Evolutionary conservation across 1,140 invertebrate species (phyloP).

Genomic region (Calliphora vicina): DNA sequence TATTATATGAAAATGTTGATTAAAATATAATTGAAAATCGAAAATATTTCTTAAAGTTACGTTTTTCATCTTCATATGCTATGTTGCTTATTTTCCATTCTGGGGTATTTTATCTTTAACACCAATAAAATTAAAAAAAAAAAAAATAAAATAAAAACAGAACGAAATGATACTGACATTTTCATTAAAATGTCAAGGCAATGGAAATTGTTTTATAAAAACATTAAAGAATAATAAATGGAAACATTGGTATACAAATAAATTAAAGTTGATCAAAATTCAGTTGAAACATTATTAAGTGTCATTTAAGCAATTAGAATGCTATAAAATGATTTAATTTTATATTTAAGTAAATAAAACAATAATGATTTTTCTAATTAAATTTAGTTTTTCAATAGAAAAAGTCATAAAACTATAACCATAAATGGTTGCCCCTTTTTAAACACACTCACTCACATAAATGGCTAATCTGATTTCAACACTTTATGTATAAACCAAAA

Average conservation of each 20-base stretch:
- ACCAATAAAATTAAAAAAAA: constrained; percentile 23
- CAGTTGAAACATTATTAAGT: background rate
- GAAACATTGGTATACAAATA: background rate
- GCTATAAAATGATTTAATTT: background rate
- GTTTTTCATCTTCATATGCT: background rate
- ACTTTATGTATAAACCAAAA: too few species aligned
- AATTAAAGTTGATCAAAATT: too few species aligned
- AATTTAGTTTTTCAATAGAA: background rate
- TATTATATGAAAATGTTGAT: constrained; percentile 23
- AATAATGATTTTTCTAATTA: background rate
- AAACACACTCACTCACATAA: background rate
- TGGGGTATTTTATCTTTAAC: background rate
- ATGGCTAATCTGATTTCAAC: background rate
- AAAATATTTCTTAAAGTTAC: constrained; percentile 1
- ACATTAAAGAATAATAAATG: background rate
- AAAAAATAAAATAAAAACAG: background rate
- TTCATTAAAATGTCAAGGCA: constrained; percentile 27
- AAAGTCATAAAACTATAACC: background rate
- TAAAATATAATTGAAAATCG: constrained; percentile 35
- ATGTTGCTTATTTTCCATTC: background rate
- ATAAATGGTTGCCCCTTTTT: background rate
- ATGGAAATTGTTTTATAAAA: background rate
- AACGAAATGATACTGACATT: constrained; percentile 17
- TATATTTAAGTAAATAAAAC: background rate
- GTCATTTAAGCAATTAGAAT: background rate